Conservation (phyloP, 1,140 invertebrate genomes). For the Globodera rostochiensis region DNA sequence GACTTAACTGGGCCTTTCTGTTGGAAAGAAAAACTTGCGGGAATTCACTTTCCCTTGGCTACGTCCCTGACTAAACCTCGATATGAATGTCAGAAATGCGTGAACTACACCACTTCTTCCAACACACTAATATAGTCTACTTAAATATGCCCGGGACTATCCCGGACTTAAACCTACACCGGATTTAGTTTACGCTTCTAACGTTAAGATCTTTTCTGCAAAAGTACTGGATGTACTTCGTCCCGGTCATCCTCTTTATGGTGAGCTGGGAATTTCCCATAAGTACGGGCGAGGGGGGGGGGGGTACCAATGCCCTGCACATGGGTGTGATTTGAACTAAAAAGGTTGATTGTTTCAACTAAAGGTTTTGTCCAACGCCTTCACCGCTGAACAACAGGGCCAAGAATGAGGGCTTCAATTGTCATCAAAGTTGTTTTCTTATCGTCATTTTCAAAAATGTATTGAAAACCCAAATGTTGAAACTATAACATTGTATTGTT, state of each 20-base stretch:
- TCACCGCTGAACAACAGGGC: conserved; percentile 37
- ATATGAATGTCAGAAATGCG: no score
- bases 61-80: conserved; percentile 15
- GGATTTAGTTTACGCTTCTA: no score
- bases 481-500: no score
- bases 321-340: neutral
- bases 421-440: no score
- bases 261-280: neutral
- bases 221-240: conserved; percentile 64
- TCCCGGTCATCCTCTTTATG: conserved; percentile 63
- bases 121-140: no score
- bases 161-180: no score
- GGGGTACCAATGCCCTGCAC: no score
- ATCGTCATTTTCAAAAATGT: no score
- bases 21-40: conserved; percentile 1
- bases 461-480: no score
- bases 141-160: no score
- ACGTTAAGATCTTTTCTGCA: conserved; percentile 12
- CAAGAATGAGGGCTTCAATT: neutral
- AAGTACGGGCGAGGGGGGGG: no score
- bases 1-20: neutral
- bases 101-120: no score
- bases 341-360: conserved; percentile 19
- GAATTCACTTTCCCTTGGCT: neutral
- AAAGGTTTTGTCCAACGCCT: conserved; percentile 37